Conservation (phyloP, 2,113 vertebrate species). For the Heterochromis multidens region DNA sequence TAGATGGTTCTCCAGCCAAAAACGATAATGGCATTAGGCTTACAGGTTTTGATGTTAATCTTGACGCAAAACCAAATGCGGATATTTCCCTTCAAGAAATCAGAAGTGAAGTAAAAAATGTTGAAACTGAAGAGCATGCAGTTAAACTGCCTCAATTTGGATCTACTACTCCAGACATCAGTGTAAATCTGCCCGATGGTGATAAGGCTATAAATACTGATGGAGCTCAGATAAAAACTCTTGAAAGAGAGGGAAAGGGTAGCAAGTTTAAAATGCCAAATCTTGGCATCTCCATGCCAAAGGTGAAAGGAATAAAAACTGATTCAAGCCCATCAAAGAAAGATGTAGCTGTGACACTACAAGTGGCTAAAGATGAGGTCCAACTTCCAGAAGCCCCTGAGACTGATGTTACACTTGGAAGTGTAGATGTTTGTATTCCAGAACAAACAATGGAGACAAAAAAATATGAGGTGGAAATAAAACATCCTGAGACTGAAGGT, state of each 20-base stretch:
- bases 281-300: constrained; percentile 45
- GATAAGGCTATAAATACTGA: constrained; percentile 4
- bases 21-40: background rate
- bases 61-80: background rate
- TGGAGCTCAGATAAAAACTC: background rate
- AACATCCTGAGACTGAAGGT: background rate
- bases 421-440: background rate
- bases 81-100: background rate
- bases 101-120: background rate
- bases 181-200: background rate
- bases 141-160: constrained; percentile 16
- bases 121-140: background rate
- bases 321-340: constrained; percentile 32
- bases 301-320: constrained; percentile 33
- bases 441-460: constrained; percentile 19
- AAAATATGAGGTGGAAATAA: background rate
- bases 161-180: background rate
- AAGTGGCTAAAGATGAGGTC: background rate
- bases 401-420: background rate
- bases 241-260: constrained; percentile 21
- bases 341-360: constrained; percentile 2
- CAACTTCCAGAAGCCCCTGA: background rate
- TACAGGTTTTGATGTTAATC: background rate
- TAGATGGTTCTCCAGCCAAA: background rate
- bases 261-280: constrained; percentile 55